These are phyloP conservation scores for Chloroclysta siterata DNA, from an alignment of 2,888 invertebrate species.

Conservation along the genomic window DNA sequence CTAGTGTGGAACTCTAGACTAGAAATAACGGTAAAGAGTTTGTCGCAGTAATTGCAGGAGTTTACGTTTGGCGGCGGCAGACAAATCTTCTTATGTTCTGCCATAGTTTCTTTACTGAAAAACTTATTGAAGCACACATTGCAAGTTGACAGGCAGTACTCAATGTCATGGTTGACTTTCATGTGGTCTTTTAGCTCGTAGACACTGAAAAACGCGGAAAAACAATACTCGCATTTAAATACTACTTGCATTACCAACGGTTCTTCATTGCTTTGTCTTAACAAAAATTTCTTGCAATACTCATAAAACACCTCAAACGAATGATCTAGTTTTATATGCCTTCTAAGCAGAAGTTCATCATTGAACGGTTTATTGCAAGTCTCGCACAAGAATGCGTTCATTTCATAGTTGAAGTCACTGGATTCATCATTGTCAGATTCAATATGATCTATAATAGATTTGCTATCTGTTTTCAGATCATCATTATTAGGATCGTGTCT, in stretches of 20 bases:
- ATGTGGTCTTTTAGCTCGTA: conserved; percentile 70
- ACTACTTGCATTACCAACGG: conserved; percentile 26
- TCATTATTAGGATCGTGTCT: conserved; percentile 51
- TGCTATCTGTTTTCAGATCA: conserved; percentile 13
- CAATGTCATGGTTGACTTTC: conserved; percentile 59
- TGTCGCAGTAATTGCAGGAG: conserved; percentile 67
- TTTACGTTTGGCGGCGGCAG: conserved; percentile 63
- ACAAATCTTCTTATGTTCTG: conserved; percentile 62
- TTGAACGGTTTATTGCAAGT: conserved; percentile 55
- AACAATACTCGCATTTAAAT: conserved; percentile 67
- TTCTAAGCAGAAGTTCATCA: conserved; percentile 56
- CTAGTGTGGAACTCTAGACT: conserved; percentile 69
- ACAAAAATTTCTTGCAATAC: conserved; percentile 62
- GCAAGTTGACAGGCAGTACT: conserved; percentile 63
- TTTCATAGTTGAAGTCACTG: conserved; percentile 24
- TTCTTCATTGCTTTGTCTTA: conserved; percentile 46
- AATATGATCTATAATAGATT: conserved; percentile 8
- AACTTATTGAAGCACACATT: conserved; percentile 74
- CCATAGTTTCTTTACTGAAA: conserved; percentile 60
- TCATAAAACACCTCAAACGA: conserved; percentile 66
- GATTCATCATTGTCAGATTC: conserved; percentile 28
- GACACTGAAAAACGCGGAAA: conserved; percentile 51
- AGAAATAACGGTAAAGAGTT: conserved; percentile 67
- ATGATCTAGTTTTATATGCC: conserved; percentile 66
- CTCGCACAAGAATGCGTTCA: conserved; percentile 48